Evolutionary conservation across 2,888 invertebrate genomes (phyloP).

Genomic region (Amphipyra berbera): DNA sequence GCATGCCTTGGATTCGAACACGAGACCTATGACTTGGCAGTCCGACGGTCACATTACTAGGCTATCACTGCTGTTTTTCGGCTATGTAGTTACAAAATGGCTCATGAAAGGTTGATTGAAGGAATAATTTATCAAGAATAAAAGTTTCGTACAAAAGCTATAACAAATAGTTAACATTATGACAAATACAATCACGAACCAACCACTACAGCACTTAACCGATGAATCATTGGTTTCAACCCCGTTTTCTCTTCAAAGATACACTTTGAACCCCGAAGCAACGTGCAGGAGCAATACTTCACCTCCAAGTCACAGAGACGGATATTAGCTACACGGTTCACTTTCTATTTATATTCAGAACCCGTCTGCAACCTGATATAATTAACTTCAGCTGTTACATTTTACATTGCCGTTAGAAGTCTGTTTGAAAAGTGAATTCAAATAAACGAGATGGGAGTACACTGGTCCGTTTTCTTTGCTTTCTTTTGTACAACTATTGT

Average conservation of each 20-base stretch:
- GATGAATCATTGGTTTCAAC: conserved; percentile 4
- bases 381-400: conserved; percentile 50
- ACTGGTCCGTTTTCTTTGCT: conserved; percentile 12
- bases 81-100: no score
- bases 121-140: no score
- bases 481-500: conserved; percentile 24
- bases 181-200: no score
- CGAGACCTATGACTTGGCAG: no score
- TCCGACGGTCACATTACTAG: no score
- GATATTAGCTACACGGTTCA: conserved; percentile 26
- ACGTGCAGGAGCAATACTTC: conserved; percentile 21
- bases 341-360: conserved; percentile 50
- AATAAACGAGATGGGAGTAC: conserved; percentile 40
- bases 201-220: not conserved
- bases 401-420: conserved; percentile 31
- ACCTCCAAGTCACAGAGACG: conserved; percentile 6
- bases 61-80: no score
- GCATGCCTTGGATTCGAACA: no score
- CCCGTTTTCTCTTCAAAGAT: conserved; percentile 12
- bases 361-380: conserved; percentile 46
- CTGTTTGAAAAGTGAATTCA: conserved; percentile 46
- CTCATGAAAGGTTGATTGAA: no score
- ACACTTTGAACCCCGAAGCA: conserved; percentile 7
- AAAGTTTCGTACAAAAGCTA: no score
- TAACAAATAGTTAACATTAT: not conserved